phyloP scores from a whole-genome alignment of 2,113 vertebrate genomes.

The Scartelaos histophorus region DNA sequence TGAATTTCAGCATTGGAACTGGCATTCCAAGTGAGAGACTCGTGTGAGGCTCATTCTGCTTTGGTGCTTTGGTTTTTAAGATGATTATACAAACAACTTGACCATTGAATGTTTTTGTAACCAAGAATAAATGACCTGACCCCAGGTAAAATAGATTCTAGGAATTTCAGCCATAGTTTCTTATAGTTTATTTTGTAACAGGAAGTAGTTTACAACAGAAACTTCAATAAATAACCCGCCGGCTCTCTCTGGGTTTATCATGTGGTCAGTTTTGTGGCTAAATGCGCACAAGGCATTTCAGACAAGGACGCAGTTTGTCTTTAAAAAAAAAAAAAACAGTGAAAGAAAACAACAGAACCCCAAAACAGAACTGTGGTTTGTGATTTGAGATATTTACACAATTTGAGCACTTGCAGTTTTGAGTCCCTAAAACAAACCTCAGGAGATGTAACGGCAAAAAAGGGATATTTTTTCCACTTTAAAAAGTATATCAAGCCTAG shows the following conservation, averaged over 20 bases:
- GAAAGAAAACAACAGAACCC: not conserved
- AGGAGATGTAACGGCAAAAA: not conserved
- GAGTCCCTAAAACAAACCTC: too few species aligned
- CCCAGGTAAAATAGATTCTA: not conserved
- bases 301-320: not conserved
- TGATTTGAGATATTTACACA: constrained; percentile 4
- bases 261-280: not conserved
- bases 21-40: too few species aligned
- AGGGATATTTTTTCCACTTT: not conserved
- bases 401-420: not conserved
- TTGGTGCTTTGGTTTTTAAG: too few species aligned
- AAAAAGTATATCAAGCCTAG: too few species aligned
- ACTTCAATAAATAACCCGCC: constrained; percentile 49
- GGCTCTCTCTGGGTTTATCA: not conserved
- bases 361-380: not conserved
- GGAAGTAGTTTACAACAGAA: constrained; percentile 47
- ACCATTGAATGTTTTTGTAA: too few species aligned
- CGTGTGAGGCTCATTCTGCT: too few species aligned
- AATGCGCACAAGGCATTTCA: constrained; percentile 2
- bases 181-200: constrained; percentile 67
- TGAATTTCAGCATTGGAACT: too few species aligned
- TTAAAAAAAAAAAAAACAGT: not conserved
- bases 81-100: too few species aligned
- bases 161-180: not conserved
- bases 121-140: too few species aligned